A percentile compares a stretch with the other conserved stretches of the same genome.
These are phyloP conservation scores for Platyrinchus mystaceus DNA, from an alignment of 2,797 vertebrate species.

Conservation along the genomic window DNA sequence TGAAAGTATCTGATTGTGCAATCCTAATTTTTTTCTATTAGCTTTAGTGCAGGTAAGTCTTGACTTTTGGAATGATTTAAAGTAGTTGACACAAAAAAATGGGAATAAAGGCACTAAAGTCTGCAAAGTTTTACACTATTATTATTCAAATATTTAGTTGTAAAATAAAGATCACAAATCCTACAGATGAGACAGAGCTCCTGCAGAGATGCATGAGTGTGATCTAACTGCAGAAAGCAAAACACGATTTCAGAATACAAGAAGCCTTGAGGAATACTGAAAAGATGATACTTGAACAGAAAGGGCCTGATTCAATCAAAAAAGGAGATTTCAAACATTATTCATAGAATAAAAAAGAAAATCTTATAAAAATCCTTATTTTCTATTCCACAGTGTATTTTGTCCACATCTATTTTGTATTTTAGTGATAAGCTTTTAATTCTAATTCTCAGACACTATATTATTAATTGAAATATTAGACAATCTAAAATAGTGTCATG, in stretches of 20 bases:
- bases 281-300: background rate
- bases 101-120: background rate
- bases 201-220: background rate
- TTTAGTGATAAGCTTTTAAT: background rate
- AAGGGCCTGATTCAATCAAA: background rate
- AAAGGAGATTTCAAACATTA: background rate
- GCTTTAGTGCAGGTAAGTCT: background rate
- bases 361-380: background rate
- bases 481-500: background rate
- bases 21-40: background rate
- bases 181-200: background rate
- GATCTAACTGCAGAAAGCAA: background rate
- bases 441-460: background rate
- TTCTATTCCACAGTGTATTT: background rate
- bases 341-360: background rate
- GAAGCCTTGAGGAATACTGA: background rate
- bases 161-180: background rate
- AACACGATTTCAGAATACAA: background rate
- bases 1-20: background rate
- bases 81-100: background rate
- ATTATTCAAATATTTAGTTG: background rate
- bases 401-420: background rate
- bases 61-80: background rate
- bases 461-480: background rate
- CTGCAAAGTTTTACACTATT: background rate